These are phyloP conservation scores for Clarias platycephalus DNA, from an alignment of 2,797 vertebrate genomes.

Conservation along the genomic window DNA sequence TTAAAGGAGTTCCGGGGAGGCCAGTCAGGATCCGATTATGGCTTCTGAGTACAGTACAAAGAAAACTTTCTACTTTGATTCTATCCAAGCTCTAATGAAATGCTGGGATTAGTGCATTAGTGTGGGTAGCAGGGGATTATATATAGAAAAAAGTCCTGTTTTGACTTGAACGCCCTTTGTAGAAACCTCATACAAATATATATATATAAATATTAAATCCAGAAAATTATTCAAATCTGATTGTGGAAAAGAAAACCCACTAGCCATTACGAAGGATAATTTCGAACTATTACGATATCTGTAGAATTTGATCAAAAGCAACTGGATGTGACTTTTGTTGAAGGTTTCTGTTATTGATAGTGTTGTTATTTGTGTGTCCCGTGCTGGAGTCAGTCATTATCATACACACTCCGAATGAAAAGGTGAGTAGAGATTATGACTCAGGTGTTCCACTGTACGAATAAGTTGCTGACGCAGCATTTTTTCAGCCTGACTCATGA, in stretches of 20 bases:
- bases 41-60: no score
- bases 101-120: no score
- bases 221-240: neutral
- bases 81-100: no score
- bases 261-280: neutral
- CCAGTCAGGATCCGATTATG: no score
- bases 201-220: neutral
- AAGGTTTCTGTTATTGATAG: slow-evolving; percentile 2
- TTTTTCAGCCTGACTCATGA: slow-evolving; percentile 23
- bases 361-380: neutral
- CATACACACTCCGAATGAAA: neutral
- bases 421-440: slow-evolving; percentile 9
- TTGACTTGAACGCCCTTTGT: no score
- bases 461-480: slow-evolving; percentile 2
- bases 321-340: neutral
- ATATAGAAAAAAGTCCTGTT: no score
- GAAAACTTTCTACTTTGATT: no score
- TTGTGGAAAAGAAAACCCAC: neutral
- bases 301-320: neutral
- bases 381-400: slow-evolving; percentile 1
- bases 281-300: neutral
- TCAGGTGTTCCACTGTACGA: slow-evolving; percentile 7
- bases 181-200: no score
- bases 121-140: no score
- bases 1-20: no score